Evolutionary conservation across 2,888 invertebrate genomes (phyloP), one percentile per base, ranked within the genome.

Genomic region (Meta bourneti): DNA sequence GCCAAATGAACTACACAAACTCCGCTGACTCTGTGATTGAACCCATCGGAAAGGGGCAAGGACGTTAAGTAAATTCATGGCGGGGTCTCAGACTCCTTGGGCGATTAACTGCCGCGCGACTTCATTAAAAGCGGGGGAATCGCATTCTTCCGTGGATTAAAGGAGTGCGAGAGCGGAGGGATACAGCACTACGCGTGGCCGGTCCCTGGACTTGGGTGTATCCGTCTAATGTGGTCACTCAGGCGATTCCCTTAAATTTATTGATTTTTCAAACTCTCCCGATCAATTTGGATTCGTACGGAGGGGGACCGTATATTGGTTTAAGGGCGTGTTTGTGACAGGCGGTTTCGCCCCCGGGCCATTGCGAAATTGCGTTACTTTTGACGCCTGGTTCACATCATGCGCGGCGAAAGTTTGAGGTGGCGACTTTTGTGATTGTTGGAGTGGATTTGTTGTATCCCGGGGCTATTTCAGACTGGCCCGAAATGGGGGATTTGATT

Each of bases 31-130:
- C 74, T 79, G 69, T 90, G 90, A 90, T 85, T 84, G 90, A 90
- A 80, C 83, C 71, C 34, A 78, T 83, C 34, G 83, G 54, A 20
- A 52, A 89, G 77, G 70, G 52, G 52, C 80, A 75, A 80, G 83
- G 79, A 90, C 81, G 81, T 86, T 86, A 91, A 91, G 90, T 86
- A 91, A 91, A 91, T 91, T 91, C 90, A 91, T 86, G 83, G 72
- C 84, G 52, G 51, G 51, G 49, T 77, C 89, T 34, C 7, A 19
- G 49, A 70, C 83, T 77, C 90, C 84, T 61, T 78, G 70, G 84
- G 79, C 84, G 90, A 90, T 90, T 90, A 85, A 90, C 90, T 84
- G 72, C 84, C 79, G 83, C 84, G 90, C 85, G 90, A 74, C 79
- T 85, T 90, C 85, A 90, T 90, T 90, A 90, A 90, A 85, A 80